A percentile compares a stretch with the other conserved stretches of the same genome.
phyloP scores from a whole-genome alignment of 2,797 vertebrate species.

The Menidia menidia region DNA sequence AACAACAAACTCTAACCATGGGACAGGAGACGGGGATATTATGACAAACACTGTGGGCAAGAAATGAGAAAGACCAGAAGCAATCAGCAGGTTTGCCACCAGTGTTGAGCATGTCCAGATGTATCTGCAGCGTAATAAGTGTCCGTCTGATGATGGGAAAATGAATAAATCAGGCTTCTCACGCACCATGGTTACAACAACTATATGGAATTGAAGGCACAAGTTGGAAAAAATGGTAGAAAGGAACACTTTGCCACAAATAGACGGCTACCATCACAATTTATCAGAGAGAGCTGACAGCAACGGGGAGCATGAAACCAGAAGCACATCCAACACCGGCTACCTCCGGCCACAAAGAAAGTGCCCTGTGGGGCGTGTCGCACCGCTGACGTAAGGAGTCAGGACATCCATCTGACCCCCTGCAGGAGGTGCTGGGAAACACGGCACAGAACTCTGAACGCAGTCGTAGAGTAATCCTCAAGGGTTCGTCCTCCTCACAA shows the following conservation, averaged over 20 bases:
- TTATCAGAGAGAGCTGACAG: constrained; percentile 23
- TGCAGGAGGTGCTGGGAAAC: constrained; percentile 4
- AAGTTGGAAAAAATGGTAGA: constrained; percentile 14
- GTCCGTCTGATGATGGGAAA: constrained; percentile 32
- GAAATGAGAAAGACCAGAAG: constrained; percentile 1
- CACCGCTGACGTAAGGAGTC: constrained; percentile 33
- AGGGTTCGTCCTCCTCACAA: neutral
- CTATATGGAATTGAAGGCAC: constrained; percentile 5
- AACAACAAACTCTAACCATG: too few relatives aligned
- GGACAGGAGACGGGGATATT: neutral
- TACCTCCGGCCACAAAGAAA: constrained; percentile 26
- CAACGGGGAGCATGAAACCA: constrained; percentile 28
- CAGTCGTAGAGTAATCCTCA: constrained; percentile 1
- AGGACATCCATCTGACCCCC: constrained; percentile 29
- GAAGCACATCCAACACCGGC: constrained; percentile 27
- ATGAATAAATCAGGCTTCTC: constrained; percentile 37
- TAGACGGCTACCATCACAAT: constrained; percentile 23
- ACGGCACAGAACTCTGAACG: constrained; percentile 24
- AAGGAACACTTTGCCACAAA: constrained; percentile 14
- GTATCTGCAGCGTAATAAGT: constrained; percentile 9
- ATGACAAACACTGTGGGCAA: constrained; percentile 3
- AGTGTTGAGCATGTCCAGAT: constrained; percentile 11
- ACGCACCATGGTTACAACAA: constrained; percentile 7
- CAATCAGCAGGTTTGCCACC: constrained; percentile 3
- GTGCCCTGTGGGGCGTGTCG: constrained; percentile 15